Base-by-base conservation (phyloP, 2,113 vertebrate genomes). In the Tetraodon nigroviridis region DNA sequence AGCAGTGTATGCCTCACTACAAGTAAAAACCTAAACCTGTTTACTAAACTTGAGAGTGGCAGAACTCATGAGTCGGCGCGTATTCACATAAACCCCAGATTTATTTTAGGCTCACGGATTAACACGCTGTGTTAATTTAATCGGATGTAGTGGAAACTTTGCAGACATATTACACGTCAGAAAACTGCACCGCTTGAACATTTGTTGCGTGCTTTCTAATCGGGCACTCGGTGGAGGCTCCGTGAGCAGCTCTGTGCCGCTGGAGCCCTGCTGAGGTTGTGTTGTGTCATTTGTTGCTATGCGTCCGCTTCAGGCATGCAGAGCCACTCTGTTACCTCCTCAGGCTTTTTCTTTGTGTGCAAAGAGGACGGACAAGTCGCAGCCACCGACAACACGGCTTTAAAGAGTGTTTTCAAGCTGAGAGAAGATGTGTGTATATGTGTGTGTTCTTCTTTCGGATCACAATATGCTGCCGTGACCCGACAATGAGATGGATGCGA, bases 251-350 rank as follows among this genome's bases (percentile, higher is more conserved):
- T 45, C 67, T 81, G 66, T 74, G 64, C 73, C 64, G 47, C 51
- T 71, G 68, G 73, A 81, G 74, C 81, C 83, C 67, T 55, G 67
- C 81, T 80, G 81, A 79, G 79, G 50, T 56, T 76, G 64, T 62
- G 79, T 78, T 69, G 76, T 86, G 82, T 88, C 79, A 80, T 84
- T 85, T 83, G 87, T 88, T 88, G 84, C 85, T 61, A 88, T 79
- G 87, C 78, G 62, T 60, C 71, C 66, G 50, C 60, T 76, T 60
- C 67, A 79, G 82, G 82, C 82, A 87, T 87, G 84, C 64, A 76
- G 66, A 54, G 58, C 67, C 67, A 10, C 5, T 75, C 63, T 76
- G 55, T 63, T 57, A 58, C 72, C 49, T 45, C 55, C 67, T 24
- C 64, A 64, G 4, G 32, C 55, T 72, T 44, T 37, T 64, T 85